phyloP scores from a whole-genome alignment of 1,140 invertebrate genomes.

The Mesaphorura yosii region DNA sequence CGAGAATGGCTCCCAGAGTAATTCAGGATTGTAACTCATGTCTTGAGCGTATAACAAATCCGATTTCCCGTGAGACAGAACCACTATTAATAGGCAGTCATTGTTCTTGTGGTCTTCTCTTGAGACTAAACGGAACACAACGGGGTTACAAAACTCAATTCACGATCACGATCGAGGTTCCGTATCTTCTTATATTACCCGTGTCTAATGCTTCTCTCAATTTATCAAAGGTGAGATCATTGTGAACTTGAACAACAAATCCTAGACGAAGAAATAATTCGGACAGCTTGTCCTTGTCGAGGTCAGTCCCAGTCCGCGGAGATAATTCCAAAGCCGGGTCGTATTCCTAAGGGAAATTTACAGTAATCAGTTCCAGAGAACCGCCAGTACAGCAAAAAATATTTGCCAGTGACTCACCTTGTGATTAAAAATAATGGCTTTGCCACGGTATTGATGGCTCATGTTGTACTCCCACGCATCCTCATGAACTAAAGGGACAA shows the following conservation, averaged over 20 bases:
- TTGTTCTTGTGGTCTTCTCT: constrained; percentile 59
- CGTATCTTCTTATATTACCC: not conserved
- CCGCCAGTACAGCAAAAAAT: constrained; percentile 11
- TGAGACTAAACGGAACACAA: constrained; percentile 43
- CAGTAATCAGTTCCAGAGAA: not conserved
- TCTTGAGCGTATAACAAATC: constrained; percentile 79
- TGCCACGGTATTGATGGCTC: constrained; percentile 67
- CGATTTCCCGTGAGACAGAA: constrained; percentile 80
- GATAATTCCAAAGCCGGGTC: constrained; percentile 33
- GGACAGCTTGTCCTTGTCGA: constrained; percentile 45
- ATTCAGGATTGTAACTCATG: constrained; percentile 64
- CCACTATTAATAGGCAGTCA: constrained; percentile 66
- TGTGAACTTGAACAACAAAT: constrained; percentile 57
- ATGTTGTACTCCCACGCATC: constrained; percentile 58
- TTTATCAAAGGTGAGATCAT: constrained; percentile 44
- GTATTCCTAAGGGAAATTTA: not conserved
- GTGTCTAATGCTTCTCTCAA: constrained; percentile 8
- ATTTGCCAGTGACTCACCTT: constrained; percentile 40
- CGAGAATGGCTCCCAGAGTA: constrained; percentile 72
- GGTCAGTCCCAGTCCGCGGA: constrained; percentile 37
- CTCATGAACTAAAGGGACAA: constrained; percentile 7
- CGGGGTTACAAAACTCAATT: not conserved
- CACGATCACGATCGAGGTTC: not conserved
- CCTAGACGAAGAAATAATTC: constrained; percentile 53
- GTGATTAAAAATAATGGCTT: constrained; percentile 83